Evolutionary conservation across 23 tunicate species (phyloP).

Genomic region (Oikopleura vanhoeffeni): DNA sequence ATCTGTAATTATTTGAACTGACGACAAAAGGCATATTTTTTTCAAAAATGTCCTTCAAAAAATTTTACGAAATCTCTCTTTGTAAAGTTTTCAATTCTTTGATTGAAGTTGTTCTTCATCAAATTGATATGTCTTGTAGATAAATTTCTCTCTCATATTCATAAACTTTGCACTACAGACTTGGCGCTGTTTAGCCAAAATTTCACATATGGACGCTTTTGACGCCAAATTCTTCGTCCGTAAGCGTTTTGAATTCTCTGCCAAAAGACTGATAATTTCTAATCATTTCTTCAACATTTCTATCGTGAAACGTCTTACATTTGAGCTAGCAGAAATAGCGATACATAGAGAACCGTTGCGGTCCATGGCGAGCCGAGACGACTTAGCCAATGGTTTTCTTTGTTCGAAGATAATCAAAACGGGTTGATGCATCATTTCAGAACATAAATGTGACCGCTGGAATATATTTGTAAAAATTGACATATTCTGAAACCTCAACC

Average conservation of each 20-base stretch:
- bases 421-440: not conserved
- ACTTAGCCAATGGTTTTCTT: not conserved
- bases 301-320: not conserved
- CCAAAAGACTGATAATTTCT: not conserved
- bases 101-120: no score
- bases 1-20: no score
- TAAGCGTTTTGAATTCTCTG: not conserved
- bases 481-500: no score
- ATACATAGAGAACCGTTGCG: not conserved
- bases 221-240: not conserved
- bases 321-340: not conserved
- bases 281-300: not conserved
- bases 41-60: no score
- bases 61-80: no score
- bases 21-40: no score
- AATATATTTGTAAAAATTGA: no score
- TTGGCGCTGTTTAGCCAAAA: not conserved
- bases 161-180: no score
- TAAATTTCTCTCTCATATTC: no score
- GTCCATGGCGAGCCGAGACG: not conserved
- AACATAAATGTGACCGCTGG: no score
- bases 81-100: no score
- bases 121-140: no score
- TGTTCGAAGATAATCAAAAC: not conserved
- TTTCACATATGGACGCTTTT: not conserved